These are phyloP conservation scores for Pelobates cultripes DNA, from an alignment of 2,797 vertebrate genomes.

Conservation along the genomic window DNA sequence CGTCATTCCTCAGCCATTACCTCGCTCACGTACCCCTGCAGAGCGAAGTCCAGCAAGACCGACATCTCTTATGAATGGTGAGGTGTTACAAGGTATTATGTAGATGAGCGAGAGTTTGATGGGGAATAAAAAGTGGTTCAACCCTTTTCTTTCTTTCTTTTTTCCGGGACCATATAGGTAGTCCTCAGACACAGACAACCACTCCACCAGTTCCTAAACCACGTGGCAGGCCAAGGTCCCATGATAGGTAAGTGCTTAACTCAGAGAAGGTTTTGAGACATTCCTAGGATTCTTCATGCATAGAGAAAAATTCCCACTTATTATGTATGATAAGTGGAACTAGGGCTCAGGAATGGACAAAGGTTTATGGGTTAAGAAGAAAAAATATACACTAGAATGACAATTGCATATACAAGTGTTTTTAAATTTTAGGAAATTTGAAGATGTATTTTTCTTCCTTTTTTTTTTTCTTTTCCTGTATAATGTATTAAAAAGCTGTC, in stretches of 20 bases:
- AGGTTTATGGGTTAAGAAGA: too few relatives aligned
- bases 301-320: too few relatives aligned
- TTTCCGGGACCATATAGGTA: conserved; percentile 38
- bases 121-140: background rate
- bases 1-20: conserved; percentile 62
- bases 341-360: too few relatives aligned
- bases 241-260: conserved; percentile 78
- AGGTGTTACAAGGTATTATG: conserved; percentile 45
- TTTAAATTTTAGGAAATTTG: too few relatives aligned
- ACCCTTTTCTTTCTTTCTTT: background rate
- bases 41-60: conserved; percentile 57
- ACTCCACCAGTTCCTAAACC: conserved; percentile 84
- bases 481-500: too few relatives aligned
- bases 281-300: too few relatives aligned
- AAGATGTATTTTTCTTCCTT: too few relatives aligned
- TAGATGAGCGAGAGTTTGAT: background rate
- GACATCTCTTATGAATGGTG: conserved; percentile 68
- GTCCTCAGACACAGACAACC: conserved; percentile 69
- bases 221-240: conserved; percentile 82
- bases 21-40: conserved; percentile 64
- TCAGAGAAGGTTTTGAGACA: background rate
- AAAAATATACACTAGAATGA: too few relatives aligned
- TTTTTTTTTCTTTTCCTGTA: too few relatives aligned
- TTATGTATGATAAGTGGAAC: too few relatives aligned
- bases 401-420: too few relatives aligned